A percentile compares a stretch with the other conserved stretches of the same genome.
phyloP scores from a whole-genome alignment of 2,888 invertebrate genomes.

The Volucella bombylans region DNA sequence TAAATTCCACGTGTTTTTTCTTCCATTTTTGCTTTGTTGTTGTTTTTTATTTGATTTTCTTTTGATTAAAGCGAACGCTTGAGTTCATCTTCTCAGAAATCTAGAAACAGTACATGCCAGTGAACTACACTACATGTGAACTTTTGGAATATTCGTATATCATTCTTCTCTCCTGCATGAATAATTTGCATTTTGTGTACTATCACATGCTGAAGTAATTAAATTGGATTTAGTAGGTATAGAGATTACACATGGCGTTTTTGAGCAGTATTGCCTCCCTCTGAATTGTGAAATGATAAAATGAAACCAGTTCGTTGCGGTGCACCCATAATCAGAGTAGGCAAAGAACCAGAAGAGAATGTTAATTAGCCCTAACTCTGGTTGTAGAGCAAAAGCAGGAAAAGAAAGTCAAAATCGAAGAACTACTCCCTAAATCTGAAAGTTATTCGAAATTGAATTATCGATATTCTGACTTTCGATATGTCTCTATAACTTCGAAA shows the following conservation, averaged over 20 bases:
- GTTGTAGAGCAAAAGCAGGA: too few species aligned
- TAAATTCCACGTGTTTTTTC: too few species aligned
- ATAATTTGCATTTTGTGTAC: constrained; percentile 89
- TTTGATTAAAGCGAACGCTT: constrained; percentile 74
- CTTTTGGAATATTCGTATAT: constrained; percentile 86
- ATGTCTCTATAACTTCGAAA: too few species aligned
- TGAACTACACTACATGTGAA: too few species aligned
- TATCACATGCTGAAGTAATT: constrained; percentile 85
- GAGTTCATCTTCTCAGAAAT: constrained; percentile 85
- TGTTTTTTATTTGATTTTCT: background rate
- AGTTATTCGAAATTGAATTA: too few species aligned
- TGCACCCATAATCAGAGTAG: too few species aligned
- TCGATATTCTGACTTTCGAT: too few species aligned
- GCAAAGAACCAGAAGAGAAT: too few species aligned
- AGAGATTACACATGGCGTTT: constrained; percentile 76
- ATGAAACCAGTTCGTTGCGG: background rate
- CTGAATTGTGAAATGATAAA: background rate
- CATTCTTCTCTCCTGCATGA: constrained; percentile 87
- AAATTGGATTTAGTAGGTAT: constrained; percentile 76
- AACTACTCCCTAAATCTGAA: too few species aligned
- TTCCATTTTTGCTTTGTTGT: too few species aligned
- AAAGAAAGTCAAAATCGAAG: too few species aligned
- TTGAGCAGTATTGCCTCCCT: background rate
- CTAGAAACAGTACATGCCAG: constrained; percentile 86
- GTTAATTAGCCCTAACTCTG: too few species aligned